Base-by-base conservation (phyloP, 1,140 invertebrate species). In the Portunus trituberculatus region DNA sequence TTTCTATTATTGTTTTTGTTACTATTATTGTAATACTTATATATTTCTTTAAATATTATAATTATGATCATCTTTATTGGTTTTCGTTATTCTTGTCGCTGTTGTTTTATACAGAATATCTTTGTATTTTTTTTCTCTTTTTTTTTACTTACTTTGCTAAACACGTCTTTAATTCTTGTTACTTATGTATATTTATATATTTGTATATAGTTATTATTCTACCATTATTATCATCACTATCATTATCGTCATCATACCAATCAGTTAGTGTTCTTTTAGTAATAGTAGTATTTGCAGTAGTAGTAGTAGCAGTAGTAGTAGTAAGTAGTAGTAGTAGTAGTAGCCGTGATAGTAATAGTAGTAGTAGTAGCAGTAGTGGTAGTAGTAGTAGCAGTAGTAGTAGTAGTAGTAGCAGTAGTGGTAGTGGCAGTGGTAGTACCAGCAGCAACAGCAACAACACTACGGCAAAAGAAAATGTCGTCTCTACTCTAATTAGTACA, bases 21-120 rank as follows among this genome's bases (percentile, higher is more conserved):
- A 82, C 8, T 82, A n/a, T 91, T 46, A 6, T 39, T 39, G 6
- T 39, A 2, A 39, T 39, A 2, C 1, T 39, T 39, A 39, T 39
- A n/a, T 39, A 39, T 39, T 39, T 2, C 6, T 39, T 2, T 39
- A 2, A 39, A 2, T 39, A 39, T 39, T 39, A 39, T 39, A 2
- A 39, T 39, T 39, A 39, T 39, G 1, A 39, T 39, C 6, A 39
- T 39, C 6, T 2, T 91, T 48, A 91, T 91, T 91, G 8, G 20
- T 91, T 91, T 4, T 91, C 67, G 28, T 67, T 92, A 67, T 92
- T 92, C 59, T 92, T 29, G 28, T 59, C n/a, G 14, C 29, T 92
- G 59, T 92, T 29, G 28, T 29, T 52, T 8, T 39, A 6, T 39
- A 39, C 39, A 39, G 48, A 39, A 39, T 39, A 6, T 39, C 39